phyloP scores from a whole-genome alignment of 2,113 vertebrate genomes.

The Oreochromis tanganicae region DNA sequence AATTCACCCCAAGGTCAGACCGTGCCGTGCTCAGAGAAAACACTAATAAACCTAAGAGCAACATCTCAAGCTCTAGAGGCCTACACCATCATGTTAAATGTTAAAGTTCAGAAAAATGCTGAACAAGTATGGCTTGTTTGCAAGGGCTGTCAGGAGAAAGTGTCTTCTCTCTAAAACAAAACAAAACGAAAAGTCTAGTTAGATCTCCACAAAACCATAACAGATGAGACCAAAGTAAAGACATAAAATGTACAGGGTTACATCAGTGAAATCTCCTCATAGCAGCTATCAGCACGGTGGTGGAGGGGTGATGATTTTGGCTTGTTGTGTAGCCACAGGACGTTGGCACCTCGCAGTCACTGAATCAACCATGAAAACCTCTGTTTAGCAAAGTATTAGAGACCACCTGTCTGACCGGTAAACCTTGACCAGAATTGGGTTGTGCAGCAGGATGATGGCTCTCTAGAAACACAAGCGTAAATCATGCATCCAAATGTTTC shows the following conservation, averaged over 20 bases:
- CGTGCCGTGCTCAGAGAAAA: background rate
- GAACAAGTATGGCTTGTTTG: background rate
- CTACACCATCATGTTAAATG: background rate
- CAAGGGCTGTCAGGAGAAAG: background rate
- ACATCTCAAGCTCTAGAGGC: background rate
- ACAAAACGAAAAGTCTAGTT: background rate
- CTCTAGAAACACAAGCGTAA: background rate
- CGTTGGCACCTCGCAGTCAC: background rate
- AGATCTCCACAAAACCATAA: background rate
- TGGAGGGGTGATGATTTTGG: background rate
- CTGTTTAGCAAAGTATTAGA: background rate
- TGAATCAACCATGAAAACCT: background rate
- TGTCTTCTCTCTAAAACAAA: background rate
- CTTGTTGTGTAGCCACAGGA: background rate
- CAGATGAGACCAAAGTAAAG: background rate
- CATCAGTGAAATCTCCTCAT: background rate
- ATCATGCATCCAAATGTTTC: background rate
- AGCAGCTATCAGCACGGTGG: background rate
- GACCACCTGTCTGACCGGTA: background rate
- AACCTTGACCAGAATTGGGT: background rate
- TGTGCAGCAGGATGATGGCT: background rate
- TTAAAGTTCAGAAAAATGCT: background rate
- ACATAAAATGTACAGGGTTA: background rate
- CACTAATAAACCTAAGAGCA: background rate
- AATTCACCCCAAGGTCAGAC: background rate